These are phyloP conservation scores for Aspidapion aeneum DNA, from an alignment of 2,888 invertebrate species.

Conservation along the genomic window DNA sequence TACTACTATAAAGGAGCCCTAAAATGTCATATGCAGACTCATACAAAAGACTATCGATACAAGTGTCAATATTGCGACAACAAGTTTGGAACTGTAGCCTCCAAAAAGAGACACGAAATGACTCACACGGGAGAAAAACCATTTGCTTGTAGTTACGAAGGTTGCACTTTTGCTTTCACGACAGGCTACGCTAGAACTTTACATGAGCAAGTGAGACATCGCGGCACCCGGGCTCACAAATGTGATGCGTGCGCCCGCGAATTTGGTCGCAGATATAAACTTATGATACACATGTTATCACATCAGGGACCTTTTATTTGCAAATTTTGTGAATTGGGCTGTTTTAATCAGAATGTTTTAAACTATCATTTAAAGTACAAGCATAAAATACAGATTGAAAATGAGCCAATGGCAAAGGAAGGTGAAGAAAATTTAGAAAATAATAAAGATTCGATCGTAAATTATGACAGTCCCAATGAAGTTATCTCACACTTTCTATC, in stretches of 20 bases:
- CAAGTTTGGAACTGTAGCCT: background rate
- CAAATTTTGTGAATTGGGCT: background rate
- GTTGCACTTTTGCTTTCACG: too few species aligned
- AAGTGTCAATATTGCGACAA: background rate
- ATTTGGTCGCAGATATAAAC: background rate
- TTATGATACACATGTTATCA: background rate
- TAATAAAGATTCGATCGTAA: too few species aligned
- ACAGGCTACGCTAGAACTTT: too few species aligned
- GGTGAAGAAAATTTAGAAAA: too few species aligned
- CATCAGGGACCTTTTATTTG: background rate
- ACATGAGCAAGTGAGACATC: background rate
- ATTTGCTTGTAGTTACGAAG: too few species aligned
- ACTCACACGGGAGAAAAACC: background rate
- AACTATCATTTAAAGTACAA: background rate
- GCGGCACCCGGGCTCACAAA: background rate
- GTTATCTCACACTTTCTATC: too few species aligned
- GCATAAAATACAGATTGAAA: too few species aligned
- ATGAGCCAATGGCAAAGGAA: too few species aligned
- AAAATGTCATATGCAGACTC: background rate
- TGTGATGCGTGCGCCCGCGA: background rate
- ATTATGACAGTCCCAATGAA: too few species aligned
- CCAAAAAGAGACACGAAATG: background rate
- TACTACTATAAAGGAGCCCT: background rate
- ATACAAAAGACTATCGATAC: background rate
- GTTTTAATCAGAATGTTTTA: background rate